phyloP scores from a whole-genome alignment of 2,113 vertebrate genomes.

The Crotalus horridus region DNA sequence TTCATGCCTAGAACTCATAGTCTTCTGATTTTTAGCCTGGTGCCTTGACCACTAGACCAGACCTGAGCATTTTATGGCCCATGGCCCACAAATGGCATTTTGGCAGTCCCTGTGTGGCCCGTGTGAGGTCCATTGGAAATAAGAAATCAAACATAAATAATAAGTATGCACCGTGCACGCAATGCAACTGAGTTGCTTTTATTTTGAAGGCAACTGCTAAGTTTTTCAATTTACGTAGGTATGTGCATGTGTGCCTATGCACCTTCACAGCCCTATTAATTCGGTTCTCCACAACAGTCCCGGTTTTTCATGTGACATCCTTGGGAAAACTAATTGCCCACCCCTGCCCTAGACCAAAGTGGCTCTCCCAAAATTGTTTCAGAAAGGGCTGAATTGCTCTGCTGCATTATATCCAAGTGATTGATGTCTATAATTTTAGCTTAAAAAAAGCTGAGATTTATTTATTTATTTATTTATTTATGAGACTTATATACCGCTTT shows the following conservation, averaged over 20 bases:
- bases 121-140: background rate
- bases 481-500: too few relatives aligned
- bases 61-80: background rate
- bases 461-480: too few relatives aligned
- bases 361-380: background rate
- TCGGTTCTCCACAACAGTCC: background rate
- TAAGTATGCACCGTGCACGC: background rate
- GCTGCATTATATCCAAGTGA: too few relatives aligned
- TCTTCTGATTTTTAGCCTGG: background rate
- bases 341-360: background rate
- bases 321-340: background rate
- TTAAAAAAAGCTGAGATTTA: background rate
- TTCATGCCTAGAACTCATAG: background rate
- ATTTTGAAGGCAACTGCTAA: background rate
- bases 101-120: background rate
- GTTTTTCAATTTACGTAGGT: background rate
- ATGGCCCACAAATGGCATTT: background rate
- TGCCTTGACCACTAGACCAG: background rate
- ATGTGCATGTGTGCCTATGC: background rate
- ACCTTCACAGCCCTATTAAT: background rate
- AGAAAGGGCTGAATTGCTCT: background rate
- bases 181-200: background rate
- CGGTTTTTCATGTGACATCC: background rate
- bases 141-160: background rate
- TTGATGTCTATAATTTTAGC: background rate